These are phyloP conservation scores for Prionace glauca DNA, from an alignment of 2,797 vertebrate genomes.

Conservation along the genomic window DNA sequence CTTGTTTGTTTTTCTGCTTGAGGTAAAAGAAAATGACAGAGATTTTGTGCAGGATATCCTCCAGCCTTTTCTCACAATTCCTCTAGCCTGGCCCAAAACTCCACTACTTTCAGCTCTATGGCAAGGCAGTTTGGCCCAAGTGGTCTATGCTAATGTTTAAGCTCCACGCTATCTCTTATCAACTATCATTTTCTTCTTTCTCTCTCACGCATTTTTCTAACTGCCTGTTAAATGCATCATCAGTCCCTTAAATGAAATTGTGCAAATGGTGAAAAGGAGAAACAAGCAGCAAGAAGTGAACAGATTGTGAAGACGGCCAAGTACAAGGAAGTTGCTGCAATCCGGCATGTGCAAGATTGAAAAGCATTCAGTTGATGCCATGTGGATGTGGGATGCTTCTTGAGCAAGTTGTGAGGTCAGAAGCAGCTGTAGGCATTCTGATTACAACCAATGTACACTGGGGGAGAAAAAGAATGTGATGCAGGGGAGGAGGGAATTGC, in stretches of 20 bases:
- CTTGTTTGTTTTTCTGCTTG: too few relatives aligned
- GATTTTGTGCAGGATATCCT: too few relatives aligned
- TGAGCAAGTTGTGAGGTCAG: background rate
- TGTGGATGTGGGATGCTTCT: background rate
- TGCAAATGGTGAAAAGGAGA: background rate
- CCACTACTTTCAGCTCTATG: background rate
- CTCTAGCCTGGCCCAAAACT: background rate
- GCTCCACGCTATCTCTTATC: background rate
- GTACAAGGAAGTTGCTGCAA: background rate
- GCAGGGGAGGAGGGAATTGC: background rate
- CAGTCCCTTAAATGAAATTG: background rate
- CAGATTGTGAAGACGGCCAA: background rate
- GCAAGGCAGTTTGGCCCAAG: background rate
- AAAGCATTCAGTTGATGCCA: background rate
- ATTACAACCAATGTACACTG: background rate
- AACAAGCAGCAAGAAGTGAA: background rate
- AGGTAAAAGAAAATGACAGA: too few relatives aligned
- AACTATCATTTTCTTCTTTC: background rate
- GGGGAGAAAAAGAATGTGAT: background rate
- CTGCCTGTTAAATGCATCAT: background rate
- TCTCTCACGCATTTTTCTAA: background rate
- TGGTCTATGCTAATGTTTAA: background rate
- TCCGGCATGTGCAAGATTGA: background rate
- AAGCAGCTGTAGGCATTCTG: background rate
- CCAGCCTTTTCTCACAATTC: too few relatives aligned